phyloP scores from a whole-genome alignment of 2,797 vertebrate genomes.

The Lagocephalus sceleratus region DNA sequence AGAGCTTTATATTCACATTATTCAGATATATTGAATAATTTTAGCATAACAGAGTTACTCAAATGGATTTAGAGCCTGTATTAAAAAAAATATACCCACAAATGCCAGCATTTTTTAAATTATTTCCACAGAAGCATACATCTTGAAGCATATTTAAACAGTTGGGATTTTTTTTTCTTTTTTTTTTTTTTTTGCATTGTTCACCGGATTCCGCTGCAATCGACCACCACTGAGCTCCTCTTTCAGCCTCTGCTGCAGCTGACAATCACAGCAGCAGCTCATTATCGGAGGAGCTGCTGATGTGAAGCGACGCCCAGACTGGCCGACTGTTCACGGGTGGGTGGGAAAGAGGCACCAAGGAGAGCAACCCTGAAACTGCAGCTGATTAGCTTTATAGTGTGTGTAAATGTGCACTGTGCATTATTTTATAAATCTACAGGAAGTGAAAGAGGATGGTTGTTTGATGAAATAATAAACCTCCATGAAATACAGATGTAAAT shows the following conservation, averaged over 20 bases:
- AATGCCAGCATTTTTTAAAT: constrained; percentile 6
- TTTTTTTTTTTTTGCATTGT: constrained; percentile 10
- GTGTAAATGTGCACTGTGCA: too few relatives aligned
- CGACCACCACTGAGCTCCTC: constrained; percentile 45
- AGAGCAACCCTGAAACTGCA: constrained; percentile 41
- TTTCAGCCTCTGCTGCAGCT: constrained; percentile 28
- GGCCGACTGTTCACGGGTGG: constrained; percentile 39
- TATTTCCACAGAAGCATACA: constrained; percentile 23
- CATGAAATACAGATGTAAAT: too few relatives aligned
- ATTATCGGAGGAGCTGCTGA: constrained; percentile 59
- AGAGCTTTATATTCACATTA: too few relatives aligned
- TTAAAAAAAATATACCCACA: too few relatives aligned
- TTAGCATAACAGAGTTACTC: too few relatives aligned
- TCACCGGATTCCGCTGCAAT: constrained; percentile 33
- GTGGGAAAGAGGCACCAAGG: constrained; percentile 26
- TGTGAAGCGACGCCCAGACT: constrained; percentile 51
- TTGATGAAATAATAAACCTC: too few relatives aligned
- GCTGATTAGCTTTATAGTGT: constrained; percentile 28
- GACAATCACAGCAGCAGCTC: constrained; percentile 63
- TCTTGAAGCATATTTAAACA: constrained; percentile 19
- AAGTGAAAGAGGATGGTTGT: not conserved
- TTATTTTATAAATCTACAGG: not conserved
- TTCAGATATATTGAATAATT: too few relatives aligned
- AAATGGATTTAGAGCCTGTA: too few relatives aligned
- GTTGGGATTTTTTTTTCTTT: constrained; percentile 22